Conservation (phyloP, 2,797 vertebrate genomes). For the Prunella strophiata region DNA sequence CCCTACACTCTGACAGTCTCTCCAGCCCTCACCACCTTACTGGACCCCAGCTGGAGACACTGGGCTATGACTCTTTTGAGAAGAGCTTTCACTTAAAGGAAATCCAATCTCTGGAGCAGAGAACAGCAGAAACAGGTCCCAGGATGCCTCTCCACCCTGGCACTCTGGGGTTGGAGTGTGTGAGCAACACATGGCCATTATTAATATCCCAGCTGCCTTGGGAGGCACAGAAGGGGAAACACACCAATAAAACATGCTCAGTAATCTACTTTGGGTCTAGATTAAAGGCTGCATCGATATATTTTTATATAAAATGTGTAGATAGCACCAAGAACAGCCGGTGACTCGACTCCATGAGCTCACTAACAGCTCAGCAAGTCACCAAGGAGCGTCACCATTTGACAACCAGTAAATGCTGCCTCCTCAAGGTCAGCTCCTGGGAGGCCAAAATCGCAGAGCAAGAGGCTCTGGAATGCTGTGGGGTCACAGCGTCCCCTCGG, state of each 20-base stretch:
- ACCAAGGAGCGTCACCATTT: neutral
- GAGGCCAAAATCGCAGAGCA: neutral
- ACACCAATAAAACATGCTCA: neutral
- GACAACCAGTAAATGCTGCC: neutral
- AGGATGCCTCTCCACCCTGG: neutral
- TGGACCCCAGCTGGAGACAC: neutral
- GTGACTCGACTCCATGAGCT: neutral
- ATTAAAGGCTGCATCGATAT: neutral
- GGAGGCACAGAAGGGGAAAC: neutral
- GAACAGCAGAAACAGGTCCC: neutral
- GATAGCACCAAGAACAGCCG: neutral
- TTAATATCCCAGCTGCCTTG: neutral
- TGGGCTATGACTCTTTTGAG: neutral
- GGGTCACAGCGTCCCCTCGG: neutral
- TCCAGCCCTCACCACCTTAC: fast-evolving
- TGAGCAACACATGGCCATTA: neutral
- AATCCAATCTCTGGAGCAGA: neutral
- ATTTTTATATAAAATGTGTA: neutral
- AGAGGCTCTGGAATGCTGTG: fast-evolving
- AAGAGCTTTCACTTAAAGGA: neutral
- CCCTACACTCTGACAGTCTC: neutral
- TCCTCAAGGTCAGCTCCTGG: neutral
- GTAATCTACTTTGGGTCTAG: neutral
- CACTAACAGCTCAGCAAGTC: neutral
- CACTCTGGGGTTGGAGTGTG: neutral